phyloP scores from a whole-genome alignment of 2,888 invertebrate species.

The Adineta ricciae region DNA sequence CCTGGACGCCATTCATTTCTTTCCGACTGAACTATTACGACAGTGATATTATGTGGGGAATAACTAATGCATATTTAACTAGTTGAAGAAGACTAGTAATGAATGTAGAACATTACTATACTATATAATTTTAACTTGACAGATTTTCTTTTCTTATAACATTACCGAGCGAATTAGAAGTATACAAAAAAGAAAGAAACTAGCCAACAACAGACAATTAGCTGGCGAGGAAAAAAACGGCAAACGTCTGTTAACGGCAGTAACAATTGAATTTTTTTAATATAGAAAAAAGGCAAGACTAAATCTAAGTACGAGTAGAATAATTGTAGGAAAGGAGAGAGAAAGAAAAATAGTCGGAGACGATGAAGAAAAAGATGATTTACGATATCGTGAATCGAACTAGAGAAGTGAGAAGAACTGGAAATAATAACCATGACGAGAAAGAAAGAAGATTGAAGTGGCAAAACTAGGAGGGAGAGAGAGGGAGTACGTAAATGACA shows the following conservation, averaged over 20 bases:
- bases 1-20: neutral
- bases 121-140: neutral
- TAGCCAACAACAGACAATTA: neutral
- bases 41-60: neutral
- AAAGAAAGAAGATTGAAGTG: neutral
- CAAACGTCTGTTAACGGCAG: neutral
- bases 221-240: neutral
- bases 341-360: neutral
- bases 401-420: neutral
- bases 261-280: neutral
- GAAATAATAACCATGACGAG: neutral
- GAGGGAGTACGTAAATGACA: too few relatives aligned
- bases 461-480: neutral
- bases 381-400: neutral
- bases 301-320: neutral
- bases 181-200: neutral
- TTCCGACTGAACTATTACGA: neutral
- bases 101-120: neutral
- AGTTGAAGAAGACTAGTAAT: neutral
- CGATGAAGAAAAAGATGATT: slow-evolving; percentile 13
- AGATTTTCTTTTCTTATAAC: neutral
- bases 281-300: neutral
- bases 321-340: neutral
- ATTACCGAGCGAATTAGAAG: neutral
- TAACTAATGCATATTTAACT: neutral